These are phyloP conservation scores for Brachionus manjavacas DNA, from an alignment of 1,140 invertebrate species.

Conservation along the genomic window DNA sequence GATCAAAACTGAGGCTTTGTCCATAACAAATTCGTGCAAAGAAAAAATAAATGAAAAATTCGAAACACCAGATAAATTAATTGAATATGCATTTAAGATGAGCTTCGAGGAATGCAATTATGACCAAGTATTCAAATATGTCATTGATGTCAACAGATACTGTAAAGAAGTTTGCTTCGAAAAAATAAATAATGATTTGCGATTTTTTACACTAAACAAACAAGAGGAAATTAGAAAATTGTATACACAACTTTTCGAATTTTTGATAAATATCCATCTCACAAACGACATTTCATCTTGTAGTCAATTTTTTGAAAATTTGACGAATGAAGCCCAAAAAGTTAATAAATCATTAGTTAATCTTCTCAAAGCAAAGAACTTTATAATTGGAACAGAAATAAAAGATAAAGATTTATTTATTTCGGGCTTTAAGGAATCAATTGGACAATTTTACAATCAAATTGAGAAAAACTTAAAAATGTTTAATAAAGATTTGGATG, in stretches of 20 bases:
- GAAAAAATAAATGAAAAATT: neutral
- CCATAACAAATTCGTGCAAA: constrained; percentile 19
- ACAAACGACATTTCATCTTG: neutral
- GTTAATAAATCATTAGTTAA: neutral
- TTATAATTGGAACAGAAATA: neutral
- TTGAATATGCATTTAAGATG: neutral
- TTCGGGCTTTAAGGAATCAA: neutral
- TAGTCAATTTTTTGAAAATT: neutral
- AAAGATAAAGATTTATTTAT: neutral
- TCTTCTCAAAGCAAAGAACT: neutral
- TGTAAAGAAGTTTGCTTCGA: neutral
- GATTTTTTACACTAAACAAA: neutral
- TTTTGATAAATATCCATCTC: neutral
- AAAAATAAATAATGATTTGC: neutral
- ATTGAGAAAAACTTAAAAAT: neutral
- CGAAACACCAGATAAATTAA: neutral
- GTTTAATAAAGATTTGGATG: neutral
- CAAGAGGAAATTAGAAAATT: neutral
- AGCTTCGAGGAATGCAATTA: neutral
- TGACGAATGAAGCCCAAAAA: neutral
- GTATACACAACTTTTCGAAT: neutral
- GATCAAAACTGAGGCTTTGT: neutral
- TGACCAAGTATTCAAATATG: neutral
- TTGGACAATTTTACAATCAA: neutral
- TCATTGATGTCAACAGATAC: neutral